These are phyloP conservation scores for Cynopterus sphinx DNA, from an alignment of 2,797 vertebrate genomes.

Conservation along the genomic window DNA sequence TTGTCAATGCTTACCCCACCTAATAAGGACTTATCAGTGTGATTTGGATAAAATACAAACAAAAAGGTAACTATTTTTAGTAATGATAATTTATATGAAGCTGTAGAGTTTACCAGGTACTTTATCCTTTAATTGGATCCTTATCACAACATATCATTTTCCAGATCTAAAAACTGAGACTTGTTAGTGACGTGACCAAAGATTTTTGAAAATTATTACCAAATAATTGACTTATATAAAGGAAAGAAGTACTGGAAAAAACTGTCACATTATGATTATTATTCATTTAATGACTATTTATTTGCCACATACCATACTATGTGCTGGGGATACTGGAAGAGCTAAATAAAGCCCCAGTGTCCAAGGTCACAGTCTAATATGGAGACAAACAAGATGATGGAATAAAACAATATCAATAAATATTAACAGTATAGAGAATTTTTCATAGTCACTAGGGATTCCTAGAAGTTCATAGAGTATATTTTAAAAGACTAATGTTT, in stretches of 20 bases:
- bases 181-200: slow-evolving; percentile 1
- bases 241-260: neutral
- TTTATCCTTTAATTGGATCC: neutral
- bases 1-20: neutral
- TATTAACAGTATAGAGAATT: neutral
- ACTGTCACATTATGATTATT: neutral
- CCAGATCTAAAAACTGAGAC: slow-evolving; percentile 16
- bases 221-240: neutral
- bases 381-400: neutral
- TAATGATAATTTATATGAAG: neutral
- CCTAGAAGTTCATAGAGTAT: neutral
- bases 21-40: neutral
- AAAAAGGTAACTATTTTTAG: neutral
- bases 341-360: neutral
- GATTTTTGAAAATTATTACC: neutral
- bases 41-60: neutral
- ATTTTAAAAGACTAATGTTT: neutral
- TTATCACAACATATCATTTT: neutral
- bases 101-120: neutral
- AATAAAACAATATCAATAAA: neutral
- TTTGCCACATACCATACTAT: neutral
- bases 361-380: neutral
- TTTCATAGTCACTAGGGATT: neutral
- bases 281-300: neutral
- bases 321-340: neutral